Evolutionary conservation across 2,113 vertebrate genomes (phyloP).

Genomic region (Peromyscus leucopus): DNA sequence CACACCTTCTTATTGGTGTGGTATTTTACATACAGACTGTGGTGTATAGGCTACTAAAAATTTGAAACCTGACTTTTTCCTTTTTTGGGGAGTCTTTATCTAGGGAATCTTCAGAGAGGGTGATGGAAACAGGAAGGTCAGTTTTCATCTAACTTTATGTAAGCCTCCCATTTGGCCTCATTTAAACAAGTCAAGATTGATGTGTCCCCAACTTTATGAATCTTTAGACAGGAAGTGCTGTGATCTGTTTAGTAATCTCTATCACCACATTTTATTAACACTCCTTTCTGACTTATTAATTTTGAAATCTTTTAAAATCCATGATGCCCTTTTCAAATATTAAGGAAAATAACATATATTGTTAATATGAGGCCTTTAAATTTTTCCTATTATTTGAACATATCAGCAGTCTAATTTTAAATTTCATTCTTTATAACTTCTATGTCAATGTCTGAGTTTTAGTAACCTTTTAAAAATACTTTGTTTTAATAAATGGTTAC

Average conservation of each 20-base stretch:
- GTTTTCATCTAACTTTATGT: slow-evolving; percentile 28
- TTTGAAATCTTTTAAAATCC: slow-evolving; percentile 54
- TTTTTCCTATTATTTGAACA: slow-evolving; percentile 36
- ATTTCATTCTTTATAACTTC: slow-evolving; percentile 30
- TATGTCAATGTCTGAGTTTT: neutral
- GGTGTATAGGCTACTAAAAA: neutral
- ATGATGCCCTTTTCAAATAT: slow-evolving; percentile 24
- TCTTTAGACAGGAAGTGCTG: neutral
- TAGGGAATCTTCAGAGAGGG: slow-evolving; percentile 16
- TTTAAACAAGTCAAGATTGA: slow-evolving; percentile 56
- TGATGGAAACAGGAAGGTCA: slow-evolving; percentile 34
- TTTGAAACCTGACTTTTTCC: slow-evolving; percentile 38
- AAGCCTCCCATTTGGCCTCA: slow-evolving; percentile 45
- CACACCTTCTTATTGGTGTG: neutral
- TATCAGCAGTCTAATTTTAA: slow-evolving; percentile 44
- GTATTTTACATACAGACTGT: slow-evolving; percentile 7
- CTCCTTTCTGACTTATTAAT: slow-evolving; percentile 36
- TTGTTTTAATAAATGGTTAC: neutral
- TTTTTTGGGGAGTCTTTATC: slow-evolving; percentile 37
- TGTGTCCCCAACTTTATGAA: slow-evolving; percentile 51
- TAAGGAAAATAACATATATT: slow-evolving; percentile 50
- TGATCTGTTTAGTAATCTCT: slow-evolving; percentile 15
- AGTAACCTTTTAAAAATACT: neutral
- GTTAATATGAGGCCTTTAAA: neutral
- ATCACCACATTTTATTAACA: slow-evolving; percentile 29